Conservation (phyloP, 1,140 invertebrate genomes). For the Musca domestica region DNA sequence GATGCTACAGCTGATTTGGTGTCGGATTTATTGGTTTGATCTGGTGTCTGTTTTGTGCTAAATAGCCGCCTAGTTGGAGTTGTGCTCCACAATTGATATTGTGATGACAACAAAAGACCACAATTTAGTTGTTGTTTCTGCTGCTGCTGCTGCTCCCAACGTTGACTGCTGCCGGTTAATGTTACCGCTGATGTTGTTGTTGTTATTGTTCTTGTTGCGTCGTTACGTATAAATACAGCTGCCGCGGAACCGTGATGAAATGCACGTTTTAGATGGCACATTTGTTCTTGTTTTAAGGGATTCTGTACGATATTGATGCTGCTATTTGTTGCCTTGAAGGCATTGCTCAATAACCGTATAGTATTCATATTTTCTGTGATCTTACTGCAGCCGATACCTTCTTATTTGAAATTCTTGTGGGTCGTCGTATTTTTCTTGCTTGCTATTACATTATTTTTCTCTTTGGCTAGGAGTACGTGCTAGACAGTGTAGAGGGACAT, state of each 20-base stretch:
- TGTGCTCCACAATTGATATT: not conserved
- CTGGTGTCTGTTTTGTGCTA: slow-evolving; percentile 31
- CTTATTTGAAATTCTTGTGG: not conserved
- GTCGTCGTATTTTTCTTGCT: not conserved
- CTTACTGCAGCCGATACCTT: too few species aligned
- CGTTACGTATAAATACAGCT: slow-evolving; percentile 15
- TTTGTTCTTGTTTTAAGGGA: not conserved
- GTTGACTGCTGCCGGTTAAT: not conserved
- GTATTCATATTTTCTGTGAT: slow-evolving; percentile 4
- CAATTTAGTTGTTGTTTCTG: not conserved
- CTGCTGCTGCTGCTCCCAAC: not conserved
- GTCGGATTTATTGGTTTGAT: slow-evolving; percentile 34
- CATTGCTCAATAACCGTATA: not conserved
- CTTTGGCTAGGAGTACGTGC: slow-evolving; percentile 4
- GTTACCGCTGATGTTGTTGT: not conserved
- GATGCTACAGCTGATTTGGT: slow-evolving; percentile 32
- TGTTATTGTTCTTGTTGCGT: not conserved
- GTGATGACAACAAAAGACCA: not conserved
- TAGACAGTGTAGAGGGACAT: not conserved
- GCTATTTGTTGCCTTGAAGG: not conserved
- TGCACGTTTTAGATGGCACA: slow-evolving; percentile 7
- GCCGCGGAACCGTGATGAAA: not conserved
- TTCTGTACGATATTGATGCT: not conserved
- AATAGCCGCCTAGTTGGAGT: slow-evolving; percentile 9
- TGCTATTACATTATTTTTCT: slow-evolving; percentile 3